Evolutionary conservation across 1,140 invertebrate genomes (phyloP).

Genomic region (Gonioctena quinquepunctata): DNA sequence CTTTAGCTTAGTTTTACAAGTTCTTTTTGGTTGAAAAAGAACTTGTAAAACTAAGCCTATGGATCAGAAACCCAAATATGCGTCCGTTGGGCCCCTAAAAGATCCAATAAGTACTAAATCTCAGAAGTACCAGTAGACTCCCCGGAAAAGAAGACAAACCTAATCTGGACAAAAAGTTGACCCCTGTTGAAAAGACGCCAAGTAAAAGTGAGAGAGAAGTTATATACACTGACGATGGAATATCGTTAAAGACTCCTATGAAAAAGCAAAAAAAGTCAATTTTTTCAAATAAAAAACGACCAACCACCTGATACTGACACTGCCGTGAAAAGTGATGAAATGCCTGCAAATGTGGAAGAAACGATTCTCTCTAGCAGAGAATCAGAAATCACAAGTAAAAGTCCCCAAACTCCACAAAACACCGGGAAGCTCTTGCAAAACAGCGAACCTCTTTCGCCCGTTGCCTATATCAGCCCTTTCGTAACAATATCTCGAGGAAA

Average conservation of each 20-base stretch:
- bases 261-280: background rate
- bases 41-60: no score
- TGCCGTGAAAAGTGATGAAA: no score
- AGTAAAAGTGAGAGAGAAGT: background rate
- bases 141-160: background rate
- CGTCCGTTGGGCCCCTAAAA: no score
- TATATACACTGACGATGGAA: conserved; percentile 11
- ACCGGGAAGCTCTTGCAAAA: background rate
- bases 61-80: no score
- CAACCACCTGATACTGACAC: no score
- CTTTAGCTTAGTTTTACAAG: no score
- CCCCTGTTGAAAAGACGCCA: background rate
- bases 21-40: no score
- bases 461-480: conserved; percentile 48
- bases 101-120: no score
- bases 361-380: no score
- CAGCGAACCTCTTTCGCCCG: background rate
- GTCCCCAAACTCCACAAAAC: background rate
- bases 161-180: background rate
- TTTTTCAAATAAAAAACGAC: no score
- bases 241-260: conserved; percentile 2
- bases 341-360: no score
- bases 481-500: conserved; percentile 51
- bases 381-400: no score
- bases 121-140: background rate